Base-by-base conservation (phyloP, 2,888 invertebrate genomes). In the Cyclophora albipunctata region DNA sequence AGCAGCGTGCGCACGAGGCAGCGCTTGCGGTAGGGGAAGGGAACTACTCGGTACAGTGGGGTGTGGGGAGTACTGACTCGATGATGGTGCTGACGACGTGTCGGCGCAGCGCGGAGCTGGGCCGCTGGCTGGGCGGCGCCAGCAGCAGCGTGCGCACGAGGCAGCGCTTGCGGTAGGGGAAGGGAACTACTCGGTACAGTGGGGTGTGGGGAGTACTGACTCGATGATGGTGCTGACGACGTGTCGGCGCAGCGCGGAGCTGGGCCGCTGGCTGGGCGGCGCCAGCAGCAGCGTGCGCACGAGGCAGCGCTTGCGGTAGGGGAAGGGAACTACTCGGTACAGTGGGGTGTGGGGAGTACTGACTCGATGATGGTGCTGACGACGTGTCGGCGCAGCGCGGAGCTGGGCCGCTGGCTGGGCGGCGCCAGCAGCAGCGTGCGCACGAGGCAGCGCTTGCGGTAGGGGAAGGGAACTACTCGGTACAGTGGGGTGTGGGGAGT, bases 351-450 rank as follows among this genome's bases (percentile, higher is more conserved):
- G n/a, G n/a, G n/a, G n/a, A n/a, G n/a, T n/a, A 55, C 40, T 69
- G 81, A 96, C 97, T 95, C 95, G 55, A 98, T 96, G 48, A 98
- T 97, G 59, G 95, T 93, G 6, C 93, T 92, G 49, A 98, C 94
- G 20, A 96, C 95, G 54, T 95, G 92, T 74, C 95, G 92, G 62
- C 95, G 91, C 45, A 97, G 84, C 67, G 94, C 94, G 33, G 92
- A 93, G 62, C 94, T 94, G 43, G 95, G 94, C 2, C 93, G 93
- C 60, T 96, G 90, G 34, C 96, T 94, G 74, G 96, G 96, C 3
- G 95, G 93, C 37, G 96, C 93, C 69, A 93, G 93, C 59, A 93
- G 94, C 55, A 97, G 90, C 37, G 96, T 93, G 66, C 94, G 93
- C 0, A 96, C 91, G 2, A 96, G 93, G 65, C 95, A 93, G 57